These are phyloP conservation scores for Enteromius viviparus DNA, from an alignment of 2,797 vertebrate genomes.

Conservation along the genomic window DNA sequence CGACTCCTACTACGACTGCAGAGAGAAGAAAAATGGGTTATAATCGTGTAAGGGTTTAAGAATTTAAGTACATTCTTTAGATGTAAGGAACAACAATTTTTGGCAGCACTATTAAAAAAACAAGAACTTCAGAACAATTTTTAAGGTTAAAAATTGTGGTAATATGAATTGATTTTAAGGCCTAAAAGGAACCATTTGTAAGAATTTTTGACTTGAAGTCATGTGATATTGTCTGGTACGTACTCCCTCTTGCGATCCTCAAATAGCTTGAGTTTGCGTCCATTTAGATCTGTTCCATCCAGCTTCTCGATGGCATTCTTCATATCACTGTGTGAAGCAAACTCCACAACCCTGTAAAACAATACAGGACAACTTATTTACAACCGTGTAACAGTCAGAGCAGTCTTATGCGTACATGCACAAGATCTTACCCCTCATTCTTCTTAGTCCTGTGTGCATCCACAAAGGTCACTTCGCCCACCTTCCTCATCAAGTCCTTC, in stretches of 20 bases:
- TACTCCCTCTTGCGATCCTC: slow-evolving; percentile 90
- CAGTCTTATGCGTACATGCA: neutral
- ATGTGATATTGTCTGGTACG: neutral
- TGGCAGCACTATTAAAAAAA: neutral
- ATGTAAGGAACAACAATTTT: neutral
- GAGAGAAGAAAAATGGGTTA: neutral
- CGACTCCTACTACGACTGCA: slow-evolving; percentile 80
- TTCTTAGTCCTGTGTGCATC: slow-evolving; percentile 93
- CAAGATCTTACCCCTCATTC: slow-evolving; percentile 85
- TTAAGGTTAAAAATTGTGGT: too few relatives aligned
- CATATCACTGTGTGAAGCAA: slow-evolving; percentile 91
- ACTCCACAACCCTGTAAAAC: slow-evolving; percentile 86
- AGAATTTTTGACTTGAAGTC: neutral
- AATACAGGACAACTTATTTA: neutral
- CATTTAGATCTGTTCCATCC: slow-evolving; percentile 89
- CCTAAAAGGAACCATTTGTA: neutral
- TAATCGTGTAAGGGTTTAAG: neutral
- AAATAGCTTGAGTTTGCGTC: slow-evolving; percentile 89
- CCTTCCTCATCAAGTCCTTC: slow-evolving; percentile 96
- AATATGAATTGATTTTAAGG: too few relatives aligned
- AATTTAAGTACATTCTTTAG: neutral
- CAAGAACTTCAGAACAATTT: too few relatives aligned
- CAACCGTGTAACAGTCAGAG: neutral
- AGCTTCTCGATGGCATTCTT: slow-evolving; percentile 91
- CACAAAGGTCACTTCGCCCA: slow-evolving; percentile 93